Evolutionary conservation across 2,888 invertebrate genomes (phyloP), one percentile per base, ranked within the genome.

Genomic region (Leucoma salicis): DNA sequence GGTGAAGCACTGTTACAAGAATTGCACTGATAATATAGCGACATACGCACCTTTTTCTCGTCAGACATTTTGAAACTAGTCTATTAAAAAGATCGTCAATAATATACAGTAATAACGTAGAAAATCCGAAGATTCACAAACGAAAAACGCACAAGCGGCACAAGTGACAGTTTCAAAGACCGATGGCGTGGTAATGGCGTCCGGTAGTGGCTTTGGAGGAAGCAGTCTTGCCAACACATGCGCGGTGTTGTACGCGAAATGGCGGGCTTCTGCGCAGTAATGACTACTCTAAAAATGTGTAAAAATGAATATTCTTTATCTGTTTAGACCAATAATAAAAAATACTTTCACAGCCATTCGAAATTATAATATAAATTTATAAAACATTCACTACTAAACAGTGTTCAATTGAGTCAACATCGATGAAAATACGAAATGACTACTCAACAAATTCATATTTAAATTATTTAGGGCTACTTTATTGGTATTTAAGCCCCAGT

Each of bases 41-140:
- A 44, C 52, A 50, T 59, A 77, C 81, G 70, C 90, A 92, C 92
- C 91, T 92, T 92, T 77, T 92, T 92, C 62, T 92, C 92, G 82
- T 93, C 92, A 66, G 92, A 90, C 92, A 93, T 93, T 74, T 75
- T 91, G 72, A 66, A 60, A 63, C 64, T 61, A 55, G 53, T 65
- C 66, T 72, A 63, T 67, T 69, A 64, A 58, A 54, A 59, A 62
- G 77, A 71, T 64, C 75, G 76, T 49, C 48, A 67, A 67, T 69
- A 82, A 78, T 70, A 71, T 72, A 53, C 49, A 63, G 57, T 45
- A 61, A 74, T 57, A 60, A 58, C 45, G 61, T 53, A 47, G 55
- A 65, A 70, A 29, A 50, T 74, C 57, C 59, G 50, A 60, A 58
- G 62, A 71, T 61, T 71, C 64, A 69, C 61, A 61, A 63, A 68